Conservation (phyloP, 2,113 vertebrate species). For the Pangasianodon gigas region DNA sequence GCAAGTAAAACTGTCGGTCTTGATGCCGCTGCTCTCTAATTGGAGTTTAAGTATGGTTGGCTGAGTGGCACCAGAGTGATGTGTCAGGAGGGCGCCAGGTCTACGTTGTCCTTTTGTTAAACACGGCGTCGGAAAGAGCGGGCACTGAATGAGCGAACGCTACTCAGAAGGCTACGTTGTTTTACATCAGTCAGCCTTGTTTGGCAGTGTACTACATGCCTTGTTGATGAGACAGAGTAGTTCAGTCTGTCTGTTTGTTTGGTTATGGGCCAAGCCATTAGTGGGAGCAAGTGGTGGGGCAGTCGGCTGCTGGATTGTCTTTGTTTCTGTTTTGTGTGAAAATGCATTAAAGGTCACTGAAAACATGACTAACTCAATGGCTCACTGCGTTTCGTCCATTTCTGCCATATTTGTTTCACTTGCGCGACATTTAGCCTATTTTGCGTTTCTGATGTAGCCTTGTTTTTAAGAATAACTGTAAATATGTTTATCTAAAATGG, state of each 20-base stretch:
- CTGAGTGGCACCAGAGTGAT: constrained; percentile 53
- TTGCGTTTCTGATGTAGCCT: neutral
- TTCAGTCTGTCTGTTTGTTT: constrained; percentile 56
- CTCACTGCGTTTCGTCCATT: constrained; percentile 11
- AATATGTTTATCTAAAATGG: neutral
- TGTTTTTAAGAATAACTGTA: neutral
- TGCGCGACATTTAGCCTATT: neutral
- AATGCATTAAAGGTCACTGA: constrained; percentile 56
- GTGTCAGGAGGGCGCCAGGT: constrained; percentile 55
- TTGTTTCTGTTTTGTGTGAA: constrained; percentile 42
- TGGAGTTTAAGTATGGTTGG: constrained; percentile 60
- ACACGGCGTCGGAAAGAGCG: constrained; percentile 24
- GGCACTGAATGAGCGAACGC: neutral
- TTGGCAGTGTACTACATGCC: constrained; percentile 37
- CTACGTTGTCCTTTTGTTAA: constrained; percentile 44
- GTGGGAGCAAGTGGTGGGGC: constrained; percentile 38
- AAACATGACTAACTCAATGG: constrained; percentile 45
- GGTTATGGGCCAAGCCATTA: constrained; percentile 53
- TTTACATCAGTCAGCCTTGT: constrained; percentile 42
- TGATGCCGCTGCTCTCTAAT: constrained; percentile 29
- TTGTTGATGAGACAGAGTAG: constrained; percentile 48
- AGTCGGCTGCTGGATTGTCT: constrained; percentile 20
- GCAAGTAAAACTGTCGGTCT: constrained; percentile 15
- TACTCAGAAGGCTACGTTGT: constrained; percentile 31
- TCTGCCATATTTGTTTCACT: constrained; percentile 6